Conservation (phyloP, 2,888 invertebrate species). For the Philonicus albiceps region DNA sequence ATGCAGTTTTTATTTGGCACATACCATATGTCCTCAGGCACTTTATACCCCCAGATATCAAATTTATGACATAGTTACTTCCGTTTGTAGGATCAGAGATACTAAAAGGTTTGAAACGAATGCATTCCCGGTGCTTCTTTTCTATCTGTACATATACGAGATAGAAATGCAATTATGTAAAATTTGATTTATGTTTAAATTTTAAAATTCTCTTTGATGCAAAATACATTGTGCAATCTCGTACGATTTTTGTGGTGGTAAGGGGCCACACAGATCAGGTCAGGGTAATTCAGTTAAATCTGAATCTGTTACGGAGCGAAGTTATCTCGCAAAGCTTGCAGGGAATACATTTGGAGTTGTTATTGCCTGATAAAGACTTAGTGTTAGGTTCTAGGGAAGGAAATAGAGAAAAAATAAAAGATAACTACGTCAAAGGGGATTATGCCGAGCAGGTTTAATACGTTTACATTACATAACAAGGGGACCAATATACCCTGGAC, state of each 20-base stretch:
- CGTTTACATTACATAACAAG: background rate
- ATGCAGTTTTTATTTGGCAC: background rate
- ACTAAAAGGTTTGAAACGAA: background rate
- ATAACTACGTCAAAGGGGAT: background rate
- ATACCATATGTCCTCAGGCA: background rate
- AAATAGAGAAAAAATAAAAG: background rate
- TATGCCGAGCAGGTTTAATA: background rate
- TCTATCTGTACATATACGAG: background rate
- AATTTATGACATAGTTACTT: background rate
- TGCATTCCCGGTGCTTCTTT: background rate
- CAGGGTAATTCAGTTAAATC: background rate
- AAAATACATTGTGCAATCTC: background rate
- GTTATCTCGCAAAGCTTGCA: background rate
- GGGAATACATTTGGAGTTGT: background rate
- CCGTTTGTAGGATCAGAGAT: background rate
- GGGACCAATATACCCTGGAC: background rate
- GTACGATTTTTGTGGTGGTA: background rate
- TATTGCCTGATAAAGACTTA: background rate
- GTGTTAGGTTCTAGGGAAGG: background rate
- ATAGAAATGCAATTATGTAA: conserved; percentile 6
- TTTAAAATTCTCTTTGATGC: background rate
- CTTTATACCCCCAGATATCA: background rate
- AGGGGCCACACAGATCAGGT: background rate
- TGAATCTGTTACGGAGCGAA: background rate
- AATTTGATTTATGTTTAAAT: conserved; percentile 22